phyloP scores from a whole-genome alignment of 2,888 invertebrate species.

The Orthosia gothica region DNA sequence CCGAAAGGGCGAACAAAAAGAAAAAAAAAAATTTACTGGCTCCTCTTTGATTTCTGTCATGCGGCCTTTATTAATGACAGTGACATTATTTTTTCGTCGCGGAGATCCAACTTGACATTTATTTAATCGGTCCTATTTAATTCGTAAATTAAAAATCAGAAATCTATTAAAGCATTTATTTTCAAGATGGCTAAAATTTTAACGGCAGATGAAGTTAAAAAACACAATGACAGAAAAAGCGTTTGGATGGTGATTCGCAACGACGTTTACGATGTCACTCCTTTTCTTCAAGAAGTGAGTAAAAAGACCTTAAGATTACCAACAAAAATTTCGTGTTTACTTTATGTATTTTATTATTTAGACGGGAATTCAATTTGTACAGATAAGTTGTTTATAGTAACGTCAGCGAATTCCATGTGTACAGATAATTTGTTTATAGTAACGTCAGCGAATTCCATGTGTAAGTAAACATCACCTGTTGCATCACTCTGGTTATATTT shows the following conservation, averaged over 20 bases:
- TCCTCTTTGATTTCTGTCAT: not conserved
- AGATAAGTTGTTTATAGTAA: not conserved
- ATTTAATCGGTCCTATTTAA: constrained; percentile 25
- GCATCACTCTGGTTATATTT: not conserved
- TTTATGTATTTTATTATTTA: not conserved
- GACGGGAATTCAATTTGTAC: not conserved
- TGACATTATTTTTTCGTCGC: constrained; percentile 31
- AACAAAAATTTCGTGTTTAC: not conserved
- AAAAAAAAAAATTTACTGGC: too few relatives aligned
- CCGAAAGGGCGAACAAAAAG: too few relatives aligned
- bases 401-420: not conserved
- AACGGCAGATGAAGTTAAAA: constrained; percentile 92
- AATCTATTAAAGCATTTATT: constrained; percentile 6
- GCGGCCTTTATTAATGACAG: constrained; percentile 17
- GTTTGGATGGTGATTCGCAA: constrained; percentile 95
- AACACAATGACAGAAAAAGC: constrained; percentile 88
- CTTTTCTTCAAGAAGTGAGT: constrained; percentile 94
- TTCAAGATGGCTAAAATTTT: constrained; percentile 82
- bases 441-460: not conserved
- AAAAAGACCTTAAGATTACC: not conserved
- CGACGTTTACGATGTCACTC: constrained; percentile 95
- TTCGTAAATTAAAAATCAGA: constrained; percentile 49
- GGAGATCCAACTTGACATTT: constrained; percentile 15
- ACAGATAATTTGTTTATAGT: not conserved
- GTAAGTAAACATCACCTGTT: constrained; percentile 49